Evolutionary conservation across 2,113 vertebrate genomes (phyloP).

Genomic region (Nasalis larvatus): DNA sequence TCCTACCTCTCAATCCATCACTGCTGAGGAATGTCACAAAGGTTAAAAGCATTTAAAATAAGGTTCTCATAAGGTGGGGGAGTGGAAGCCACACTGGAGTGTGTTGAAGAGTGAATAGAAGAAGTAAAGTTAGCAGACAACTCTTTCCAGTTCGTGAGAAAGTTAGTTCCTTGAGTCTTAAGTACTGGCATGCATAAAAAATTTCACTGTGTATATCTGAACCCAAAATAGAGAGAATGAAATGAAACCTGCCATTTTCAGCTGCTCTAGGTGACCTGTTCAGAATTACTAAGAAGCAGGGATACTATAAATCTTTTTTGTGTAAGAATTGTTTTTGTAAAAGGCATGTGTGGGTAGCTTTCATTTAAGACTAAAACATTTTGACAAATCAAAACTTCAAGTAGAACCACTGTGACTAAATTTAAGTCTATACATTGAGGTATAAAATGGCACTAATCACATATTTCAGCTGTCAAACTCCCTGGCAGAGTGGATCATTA

Average conservation of each 20-base stretch:
- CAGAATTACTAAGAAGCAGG: not conserved
- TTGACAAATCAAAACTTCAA: constrained; percentile 58
- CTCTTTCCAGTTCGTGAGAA: not conserved
- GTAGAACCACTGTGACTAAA: constrained; percentile 43
- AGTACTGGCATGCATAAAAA: not conserved
- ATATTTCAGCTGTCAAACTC: constrained; percentile 63
- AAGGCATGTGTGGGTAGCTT: constrained; percentile 36
- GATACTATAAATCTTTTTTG: not conserved
- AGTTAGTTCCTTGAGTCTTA: constrained; percentile 17
- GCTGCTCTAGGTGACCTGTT: not conserved
- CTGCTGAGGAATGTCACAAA: not conserved
- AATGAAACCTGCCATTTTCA: constrained; percentile 43
- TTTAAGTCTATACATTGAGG: constrained; percentile 57
- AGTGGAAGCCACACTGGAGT: not conserved
- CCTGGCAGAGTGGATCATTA: constrained; percentile 34
- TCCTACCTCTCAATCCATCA: not conserved
- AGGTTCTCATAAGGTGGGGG: not conserved
- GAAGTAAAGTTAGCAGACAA: not conserved
- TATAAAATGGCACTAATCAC: constrained; percentile 63
- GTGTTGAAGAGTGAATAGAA: not conserved
- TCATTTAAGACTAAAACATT: constrained; percentile 63
- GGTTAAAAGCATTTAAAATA: not conserved
- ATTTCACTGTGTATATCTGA: not conserved
- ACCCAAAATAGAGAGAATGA: not conserved
- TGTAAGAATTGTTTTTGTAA: constrained; percentile 24